Base-by-base conservation (phyloP, 2,888 invertebrate genomes). In the Cabera pusaria region DNA sequence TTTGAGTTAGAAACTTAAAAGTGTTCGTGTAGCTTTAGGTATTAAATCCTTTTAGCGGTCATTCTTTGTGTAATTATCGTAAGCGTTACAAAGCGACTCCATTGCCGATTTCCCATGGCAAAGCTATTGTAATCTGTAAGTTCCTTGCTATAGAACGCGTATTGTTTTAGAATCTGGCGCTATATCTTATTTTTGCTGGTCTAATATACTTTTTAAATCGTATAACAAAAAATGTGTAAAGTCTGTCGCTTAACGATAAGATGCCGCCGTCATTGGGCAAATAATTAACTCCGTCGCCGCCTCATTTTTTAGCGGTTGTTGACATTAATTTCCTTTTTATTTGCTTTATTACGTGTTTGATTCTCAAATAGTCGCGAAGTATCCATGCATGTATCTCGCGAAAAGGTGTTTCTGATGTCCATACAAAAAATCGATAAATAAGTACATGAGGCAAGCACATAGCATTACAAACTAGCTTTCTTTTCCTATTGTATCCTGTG, bases 291-390 rank as follows among this genome's bases (percentile, higher is more conserved):
- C 62, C 62, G 53, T 36, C 40, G 35, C 28, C 41, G 44, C 40
- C 54, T 14, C 14, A 14, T 14, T 3, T 2, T 3, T 3, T 3
- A 14, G 4, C 2, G 68, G 70, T 67, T 74, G 70, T 69, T 73
- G 71, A 72, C 70, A 66, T 51, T 64, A n/a, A n/a, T n/a, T n/a
- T 28, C 34, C 34, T 41, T 48, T n/a, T 57, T 43, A 44, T 48
- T 64, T 59, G 54, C 62, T 59, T 61, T 63, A 56, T 56, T 58
- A 29, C 14, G 4, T 29, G 7, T 25, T 26, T 14, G 12, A 24
- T 24, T 29, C 10, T 26, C 5, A 9, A 8, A 5, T 20, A 12
- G 14, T 2, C 14, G 4, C 14, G 2, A n/a, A 3, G 8, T 18
- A 18, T 2, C 10, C 3, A 5, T 3, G 10, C 5, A n/a, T 19